Percentiles rank a stretch among this genome's conserved stretches.
These are phyloP conservation scores for Ptychobarbus kaznakovi DNA, from an alignment of 2,797 vertebrate genomes.

Conservation along the genomic window DNA sequence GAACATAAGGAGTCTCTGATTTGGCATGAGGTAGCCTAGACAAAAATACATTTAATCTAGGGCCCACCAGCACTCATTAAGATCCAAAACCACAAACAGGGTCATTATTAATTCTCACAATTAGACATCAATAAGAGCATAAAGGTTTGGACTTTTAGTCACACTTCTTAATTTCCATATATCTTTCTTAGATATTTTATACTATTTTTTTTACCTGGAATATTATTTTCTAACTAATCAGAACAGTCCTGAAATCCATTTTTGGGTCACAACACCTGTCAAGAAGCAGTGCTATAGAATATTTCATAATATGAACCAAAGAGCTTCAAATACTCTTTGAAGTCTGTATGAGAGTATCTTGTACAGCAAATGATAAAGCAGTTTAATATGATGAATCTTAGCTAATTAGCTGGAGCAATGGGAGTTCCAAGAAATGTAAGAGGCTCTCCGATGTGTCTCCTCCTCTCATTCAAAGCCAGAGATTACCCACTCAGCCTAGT, in stretches of 20 bases:
- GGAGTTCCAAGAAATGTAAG: constrained; percentile 41
- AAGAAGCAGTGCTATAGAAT: neutral
- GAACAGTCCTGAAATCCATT: neutral
- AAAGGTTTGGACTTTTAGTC: neutral
- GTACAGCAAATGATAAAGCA: constrained; percentile 37
- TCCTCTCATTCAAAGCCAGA: constrained; percentile 42
- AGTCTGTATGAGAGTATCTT: neutral
- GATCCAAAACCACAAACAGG: constrained; percentile 55
- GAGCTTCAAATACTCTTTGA: neutral
- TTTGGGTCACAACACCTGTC: neutral
- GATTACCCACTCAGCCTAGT: constrained; percentile 29
- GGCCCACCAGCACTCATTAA: constrained; percentile 60
- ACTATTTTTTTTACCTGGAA: neutral
- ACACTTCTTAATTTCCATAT: neutral
- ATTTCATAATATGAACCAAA: neutral
- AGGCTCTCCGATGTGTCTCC: constrained; percentile 16
- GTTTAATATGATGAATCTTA: constrained; percentile 48
- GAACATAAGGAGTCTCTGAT: constrained; percentile 20
- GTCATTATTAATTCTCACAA: neutral
- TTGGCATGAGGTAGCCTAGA: constrained; percentile 52
- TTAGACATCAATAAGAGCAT: neutral
- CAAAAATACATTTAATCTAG: constrained; percentile 65
- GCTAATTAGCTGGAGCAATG: constrained; percentile 37
- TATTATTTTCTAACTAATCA: neutral
- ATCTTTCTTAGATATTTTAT: neutral